phyloP scores from a whole-genome alignment of 2,113 vertebrate species.

The Erinaceus europaeus region DNA sequence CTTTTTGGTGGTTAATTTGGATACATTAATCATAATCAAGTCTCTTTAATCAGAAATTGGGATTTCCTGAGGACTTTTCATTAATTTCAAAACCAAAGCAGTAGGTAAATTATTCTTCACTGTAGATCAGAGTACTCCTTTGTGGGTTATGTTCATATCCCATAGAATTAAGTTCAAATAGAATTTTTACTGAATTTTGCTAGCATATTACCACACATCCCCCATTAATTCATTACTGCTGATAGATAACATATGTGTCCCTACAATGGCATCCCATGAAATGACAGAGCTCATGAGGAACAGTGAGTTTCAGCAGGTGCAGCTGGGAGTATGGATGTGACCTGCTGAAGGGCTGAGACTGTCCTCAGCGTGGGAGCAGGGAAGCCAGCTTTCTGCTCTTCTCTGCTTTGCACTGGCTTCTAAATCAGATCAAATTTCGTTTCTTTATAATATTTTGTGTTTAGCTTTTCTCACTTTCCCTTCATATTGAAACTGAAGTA shows the following conservation, averaged over 20 bases:
- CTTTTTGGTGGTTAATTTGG: constrained; percentile 56
- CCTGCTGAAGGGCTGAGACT: not conserved
- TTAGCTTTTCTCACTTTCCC: constrained; percentile 53
- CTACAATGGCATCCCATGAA: not conserved
- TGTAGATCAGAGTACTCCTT: constrained; percentile 60
- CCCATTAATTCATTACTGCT: constrained; percentile 59
- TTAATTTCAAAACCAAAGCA: constrained; percentile 59
- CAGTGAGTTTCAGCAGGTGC: not conserved
- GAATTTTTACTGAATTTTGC: constrained; percentile 67
- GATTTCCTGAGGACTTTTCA: constrained; percentile 72
- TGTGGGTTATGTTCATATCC: constrained; percentile 48
- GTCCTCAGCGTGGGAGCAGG: not conserved
- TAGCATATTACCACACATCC: constrained; percentile 42
- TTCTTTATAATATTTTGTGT: constrained; percentile 24
- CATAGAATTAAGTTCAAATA: constrained; percentile 70
- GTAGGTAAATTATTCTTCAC: constrained; percentile 56
- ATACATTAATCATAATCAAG: constrained; percentile 70
- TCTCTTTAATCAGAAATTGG: constrained; percentile 72
- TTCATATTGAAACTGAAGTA: constrained; percentile 44
- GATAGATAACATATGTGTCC: constrained; percentile 43
- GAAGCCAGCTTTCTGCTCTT: not conserved
- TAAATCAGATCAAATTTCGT: constrained; percentile 22
- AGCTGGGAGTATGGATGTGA: not conserved
- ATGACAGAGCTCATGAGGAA: constrained; percentile 22
- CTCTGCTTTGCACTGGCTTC: not conserved